Base-by-base conservation (phyloP, 2,888 invertebrate species). In the Netelia fuscicornis region DNA sequence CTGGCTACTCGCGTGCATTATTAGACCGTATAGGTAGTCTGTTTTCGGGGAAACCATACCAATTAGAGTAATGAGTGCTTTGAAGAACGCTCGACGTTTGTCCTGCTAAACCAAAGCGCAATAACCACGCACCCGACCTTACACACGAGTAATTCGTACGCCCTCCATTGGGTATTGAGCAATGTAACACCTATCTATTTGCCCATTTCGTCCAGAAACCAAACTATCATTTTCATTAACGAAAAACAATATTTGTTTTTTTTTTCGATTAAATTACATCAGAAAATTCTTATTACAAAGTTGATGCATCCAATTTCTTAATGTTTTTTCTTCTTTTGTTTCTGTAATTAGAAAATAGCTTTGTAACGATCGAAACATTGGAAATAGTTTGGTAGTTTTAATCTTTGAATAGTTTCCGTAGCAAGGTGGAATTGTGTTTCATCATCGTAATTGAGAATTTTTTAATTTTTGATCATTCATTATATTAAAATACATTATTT, bases 1-100 rank as follows among this genome's bases (percentile, higher is more conserved):
- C n/a, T 72, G 17, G 37, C 58, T 37, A 56, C 13, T 25, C n/a
- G 20, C 52, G 9, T 62, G 62, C 62, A 68, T 68, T 67, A 83
- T 83, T 68, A 83, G 74, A 68, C 62, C 42, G 52, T 44, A 67
- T 67, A 67, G 23, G n/a, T 8, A 58, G 48, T 78, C 72, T 79
- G 72, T 56, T 77, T 44, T 52, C 68, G 54, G n/a, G 56, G 62
- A 56, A 68, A 68, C 78, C 62, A n/a, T 25, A 68, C 54, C 78
- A 83, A 83, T 83, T 83, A 78, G 60, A 62, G 62, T 79, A 79
- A 83, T 79, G 78, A 83, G 74, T 68, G 78, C 62, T 68, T 44
- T 25, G 68, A 54, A 42, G 42, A 62, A 74, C 60, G 52, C 54
- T 56, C 71, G 56, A 52, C 52, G 37, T 72, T 71, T 56, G 30